These are phyloP conservation scores for Plestiodon gilberti DNA, from an alignment of 2,113 vertebrate species.

Conservation along the genomic window DNA sequence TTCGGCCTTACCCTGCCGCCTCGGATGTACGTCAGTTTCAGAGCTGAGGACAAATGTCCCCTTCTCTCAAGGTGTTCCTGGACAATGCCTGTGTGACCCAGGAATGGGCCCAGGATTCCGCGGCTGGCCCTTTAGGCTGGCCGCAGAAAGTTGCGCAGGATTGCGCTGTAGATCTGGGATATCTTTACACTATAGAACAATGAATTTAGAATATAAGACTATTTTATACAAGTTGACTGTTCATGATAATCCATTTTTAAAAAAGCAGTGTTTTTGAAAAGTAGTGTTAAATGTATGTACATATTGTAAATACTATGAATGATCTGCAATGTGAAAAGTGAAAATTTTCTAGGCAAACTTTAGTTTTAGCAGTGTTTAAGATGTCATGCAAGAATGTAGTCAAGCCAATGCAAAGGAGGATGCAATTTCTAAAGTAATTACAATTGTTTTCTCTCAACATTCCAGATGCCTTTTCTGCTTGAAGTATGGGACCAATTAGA, in stretches of 20 bases:
- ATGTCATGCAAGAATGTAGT: conserved; percentile 14
- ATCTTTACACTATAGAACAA: background rate
- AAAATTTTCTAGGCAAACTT: background rate
- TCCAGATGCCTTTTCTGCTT: background rate
- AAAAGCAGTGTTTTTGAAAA: background rate
- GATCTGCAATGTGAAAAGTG: background rate
- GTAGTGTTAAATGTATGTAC: background rate
- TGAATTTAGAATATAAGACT: background rate
- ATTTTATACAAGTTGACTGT: background rate
- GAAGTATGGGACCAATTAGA: conserved; percentile 19
- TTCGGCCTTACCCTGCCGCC: no score
- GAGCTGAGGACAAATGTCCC: no score
- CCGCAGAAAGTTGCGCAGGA: no score
- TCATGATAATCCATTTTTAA: background rate
- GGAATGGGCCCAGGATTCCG: no score
- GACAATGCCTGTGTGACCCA: no score
- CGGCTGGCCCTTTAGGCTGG: no score
- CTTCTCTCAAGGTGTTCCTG: no score
- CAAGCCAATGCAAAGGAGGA: background rate
- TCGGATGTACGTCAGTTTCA: no score
- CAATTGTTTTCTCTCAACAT: background rate
- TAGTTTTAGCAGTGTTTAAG: background rate
- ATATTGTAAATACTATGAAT: background rate
- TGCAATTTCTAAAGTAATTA: conserved; percentile 31
- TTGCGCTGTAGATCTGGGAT: background rate